Base-by-base conservation (phyloP, 2,113 vertebrate genomes). In the Eurystomus gularis region DNA sequence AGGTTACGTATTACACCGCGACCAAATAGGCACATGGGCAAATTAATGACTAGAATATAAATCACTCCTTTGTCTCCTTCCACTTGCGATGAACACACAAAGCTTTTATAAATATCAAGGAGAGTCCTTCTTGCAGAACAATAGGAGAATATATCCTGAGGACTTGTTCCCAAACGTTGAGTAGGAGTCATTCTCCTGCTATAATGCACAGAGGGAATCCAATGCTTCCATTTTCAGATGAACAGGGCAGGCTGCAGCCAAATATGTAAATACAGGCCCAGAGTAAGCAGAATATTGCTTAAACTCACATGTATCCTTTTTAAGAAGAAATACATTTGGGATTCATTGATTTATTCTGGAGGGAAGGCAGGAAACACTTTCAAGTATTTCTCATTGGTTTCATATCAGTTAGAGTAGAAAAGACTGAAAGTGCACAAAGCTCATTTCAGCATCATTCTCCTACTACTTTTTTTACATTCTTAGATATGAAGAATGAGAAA, bases 11-110 rank as follows among this genome's bases (percentile, higher is more conserved):
- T 57, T 70, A 83, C 31, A 78, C 85, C 90, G 51, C 0, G 1
- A 80, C 29, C 0, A 3, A 78, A 77, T 13, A 86, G 28, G 55
- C 11, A 93, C 0, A 0, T 68, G 46, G 54, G 5, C 46, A 93
- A 87, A 82, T 52, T 46, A 81, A 83, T 57, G 31, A 73, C 71
- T 78, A 73, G 79, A 88, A 93, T 82, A 72, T 81, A 86, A 95
- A 86, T 49, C 72, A 77, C 40, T 80, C 44, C 40, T 90, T 79
- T 82, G 52, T 51, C 33, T 39, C 86, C 68, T 81, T 93, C 40
- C n/a, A 44, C 37, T 80, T 86, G 11, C 84, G 60, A 78, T 49
- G 81, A 86, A 70, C 58, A 76, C 40, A 66, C 25, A 78, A 35
- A 90, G 64, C 26, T 79, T 93, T 86, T 78, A 62, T 48, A 75